Evolutionary conservation across 2,797 vertebrate species (phyloP).

Genomic region (Sebastes glaucus): DNA sequence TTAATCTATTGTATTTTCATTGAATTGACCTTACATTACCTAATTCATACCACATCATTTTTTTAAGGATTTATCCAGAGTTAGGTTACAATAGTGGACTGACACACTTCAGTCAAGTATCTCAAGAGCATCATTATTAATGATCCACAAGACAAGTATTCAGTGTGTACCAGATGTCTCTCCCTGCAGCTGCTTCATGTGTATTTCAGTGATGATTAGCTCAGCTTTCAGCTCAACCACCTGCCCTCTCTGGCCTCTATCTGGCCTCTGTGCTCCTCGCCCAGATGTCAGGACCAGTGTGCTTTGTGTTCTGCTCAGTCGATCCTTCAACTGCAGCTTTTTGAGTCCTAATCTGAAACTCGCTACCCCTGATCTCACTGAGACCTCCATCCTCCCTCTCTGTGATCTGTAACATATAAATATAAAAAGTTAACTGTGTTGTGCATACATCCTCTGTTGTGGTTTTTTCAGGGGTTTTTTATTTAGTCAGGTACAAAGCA

Average conservation of each 20-base stretch:
- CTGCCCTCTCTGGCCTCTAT: constrained; percentile 27
- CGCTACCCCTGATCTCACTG: neutral
- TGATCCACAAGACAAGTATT: neutral
- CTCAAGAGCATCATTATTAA: neutral
- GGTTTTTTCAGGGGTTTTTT: fast-evolving
- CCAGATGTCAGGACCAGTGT: constrained; percentile 28
- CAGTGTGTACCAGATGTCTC: neutral
- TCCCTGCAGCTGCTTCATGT: constrained; percentile 16
- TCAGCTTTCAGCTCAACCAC: constrained; percentile 33
- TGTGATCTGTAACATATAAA: neutral
- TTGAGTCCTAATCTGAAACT: neutral
- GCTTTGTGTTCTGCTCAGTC: constrained; percentile 14
- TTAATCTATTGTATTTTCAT: too few species aligned
- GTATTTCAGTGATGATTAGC: constrained; percentile 22
- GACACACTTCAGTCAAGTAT: neutral
- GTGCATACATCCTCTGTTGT: neutral
- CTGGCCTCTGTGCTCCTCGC: constrained; percentile 13
- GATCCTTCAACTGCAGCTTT: constrained; percentile 10
- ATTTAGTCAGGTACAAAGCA: neutral
- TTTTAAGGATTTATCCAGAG: neutral
- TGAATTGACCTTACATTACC: too few species aligned
- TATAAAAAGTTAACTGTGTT: neutral
- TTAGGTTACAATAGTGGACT: neutral
- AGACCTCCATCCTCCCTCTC: neutral
- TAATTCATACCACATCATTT: too few species aligned